phyloP scores from a whole-genome alignment of 2,888 invertebrate species.

The Calameuta pallipes region DNA sequence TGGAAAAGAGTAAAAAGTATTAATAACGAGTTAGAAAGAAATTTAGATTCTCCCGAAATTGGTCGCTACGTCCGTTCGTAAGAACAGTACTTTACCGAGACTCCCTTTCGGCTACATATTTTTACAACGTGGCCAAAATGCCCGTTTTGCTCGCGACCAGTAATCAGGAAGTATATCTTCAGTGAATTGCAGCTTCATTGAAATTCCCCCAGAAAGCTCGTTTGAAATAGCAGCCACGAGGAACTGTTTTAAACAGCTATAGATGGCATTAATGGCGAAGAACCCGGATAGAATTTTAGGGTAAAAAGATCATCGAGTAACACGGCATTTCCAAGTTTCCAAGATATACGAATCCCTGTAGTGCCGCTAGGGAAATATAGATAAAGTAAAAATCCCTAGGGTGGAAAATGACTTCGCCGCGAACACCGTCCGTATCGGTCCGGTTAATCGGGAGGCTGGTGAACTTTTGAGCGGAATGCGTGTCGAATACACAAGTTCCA shows the following conservation, averaged over 20 bases:
- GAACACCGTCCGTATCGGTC: neutral
- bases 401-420: neutral
- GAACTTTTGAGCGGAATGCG: conserved; percentile 32
- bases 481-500: conserved; percentile 22
- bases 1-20: neutral
- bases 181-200: neutral
- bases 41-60: neutral
- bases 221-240: neutral
- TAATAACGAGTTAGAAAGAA: neutral
- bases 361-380: neutral
- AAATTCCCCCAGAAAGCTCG: neutral
- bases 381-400: neutral
- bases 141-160: neutral
- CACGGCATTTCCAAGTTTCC: neutral
- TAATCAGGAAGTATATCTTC: neutral
- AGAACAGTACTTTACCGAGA: neutral
- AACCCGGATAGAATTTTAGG: neutral
- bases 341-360: neutral
- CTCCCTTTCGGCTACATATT: neutral
- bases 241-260: neutral
- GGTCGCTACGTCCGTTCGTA: neutral
- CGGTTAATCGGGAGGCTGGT: conserved; percentile 38
- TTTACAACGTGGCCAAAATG: neutral
- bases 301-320: neutral
- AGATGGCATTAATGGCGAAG: neutral